Conservation (phyloP, 2,113 vertebrate genomes). For the Aegithalos caudatus region DNA sequence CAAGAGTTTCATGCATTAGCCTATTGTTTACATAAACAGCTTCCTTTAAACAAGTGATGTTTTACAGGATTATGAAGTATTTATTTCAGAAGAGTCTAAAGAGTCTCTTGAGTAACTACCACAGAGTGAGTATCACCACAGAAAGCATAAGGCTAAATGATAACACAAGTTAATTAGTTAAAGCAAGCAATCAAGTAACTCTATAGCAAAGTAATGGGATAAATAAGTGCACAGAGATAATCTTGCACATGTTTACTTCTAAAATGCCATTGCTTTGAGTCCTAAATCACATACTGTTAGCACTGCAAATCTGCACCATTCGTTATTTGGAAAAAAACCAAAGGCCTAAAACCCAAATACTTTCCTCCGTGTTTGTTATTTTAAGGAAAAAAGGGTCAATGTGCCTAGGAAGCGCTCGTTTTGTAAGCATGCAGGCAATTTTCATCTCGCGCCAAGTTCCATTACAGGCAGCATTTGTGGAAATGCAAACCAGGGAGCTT, state of each 20-base stretch:
- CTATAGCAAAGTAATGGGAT: not conserved
- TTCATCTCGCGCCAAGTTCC: not conserved
- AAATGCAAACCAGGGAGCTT: not conserved
- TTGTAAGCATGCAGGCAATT: not conserved
- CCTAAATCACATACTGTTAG: not conserved
- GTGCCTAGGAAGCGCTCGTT: not conserved
- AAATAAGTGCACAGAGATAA: not conserved
- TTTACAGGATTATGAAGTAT: slow-evolving; percentile 23
- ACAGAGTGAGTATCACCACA: not conserved
- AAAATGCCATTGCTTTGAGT: not conserved
- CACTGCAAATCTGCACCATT: not conserved
- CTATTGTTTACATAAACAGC: slow-evolving; percentile 43
- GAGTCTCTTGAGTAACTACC: not conserved
- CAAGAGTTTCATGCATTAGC: slow-evolving; percentile 30
- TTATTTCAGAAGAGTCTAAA: slow-evolving; percentile 23
- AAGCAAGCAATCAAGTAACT: not conserved
- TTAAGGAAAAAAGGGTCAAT: not conserved
- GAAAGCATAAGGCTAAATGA: not conserved
- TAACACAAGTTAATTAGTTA: not conserved
- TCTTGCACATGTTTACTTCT: not conserved
- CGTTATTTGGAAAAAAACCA: not conserved
- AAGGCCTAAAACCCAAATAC: not conserved
- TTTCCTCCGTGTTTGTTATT: slow-evolving; percentile 33
- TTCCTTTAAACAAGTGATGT: slow-evolving; percentile 36
- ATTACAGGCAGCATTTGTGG: not conserved